phyloP scores from a whole-genome alignment of 2,797 vertebrate genomes.

The Orientallactaga sibirica region DNA sequence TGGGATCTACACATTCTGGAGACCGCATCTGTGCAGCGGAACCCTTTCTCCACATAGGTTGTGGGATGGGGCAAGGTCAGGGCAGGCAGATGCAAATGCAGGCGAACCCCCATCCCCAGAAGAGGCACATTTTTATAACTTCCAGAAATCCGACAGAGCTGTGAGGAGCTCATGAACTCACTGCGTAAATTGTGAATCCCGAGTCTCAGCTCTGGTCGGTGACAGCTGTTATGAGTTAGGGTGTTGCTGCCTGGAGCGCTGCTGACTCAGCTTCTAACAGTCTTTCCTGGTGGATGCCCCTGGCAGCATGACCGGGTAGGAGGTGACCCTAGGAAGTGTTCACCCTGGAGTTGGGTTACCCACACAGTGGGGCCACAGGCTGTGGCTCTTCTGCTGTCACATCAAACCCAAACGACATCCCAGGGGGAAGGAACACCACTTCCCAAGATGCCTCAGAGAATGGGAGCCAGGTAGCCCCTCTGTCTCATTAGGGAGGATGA shows the following conservation, averaged over 20 bases:
- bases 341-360: background rate
- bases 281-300: background rate
- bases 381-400: background rate
- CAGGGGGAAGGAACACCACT: too few relatives aligned
- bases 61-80: background rate
- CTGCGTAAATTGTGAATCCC: conserved; percentile 54
- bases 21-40: background rate
- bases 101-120: background rate
- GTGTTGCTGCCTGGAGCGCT: background rate
- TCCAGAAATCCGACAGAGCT: conserved; percentile 26
- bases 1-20: background rate
- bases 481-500: background rate
- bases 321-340: rapidly evolving
- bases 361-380: background rate
- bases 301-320: background rate
- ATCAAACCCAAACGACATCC: background rate
- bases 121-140: conserved; percentile 13
- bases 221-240: conserved; percentile 67
- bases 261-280: background rate
- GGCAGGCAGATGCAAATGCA: background rate
- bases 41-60: background rate
- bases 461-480: background rate
- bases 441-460: background rate
- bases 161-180: conserved; percentile 70
- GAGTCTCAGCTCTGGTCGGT: background rate